A percentile compares a stretch with the other conserved stretches of the same genome.
Evolutionary conservation across 2,113 vertebrate genomes (phyloP).

Genomic region (Machaerirhynchus nigripectus): DNA sequence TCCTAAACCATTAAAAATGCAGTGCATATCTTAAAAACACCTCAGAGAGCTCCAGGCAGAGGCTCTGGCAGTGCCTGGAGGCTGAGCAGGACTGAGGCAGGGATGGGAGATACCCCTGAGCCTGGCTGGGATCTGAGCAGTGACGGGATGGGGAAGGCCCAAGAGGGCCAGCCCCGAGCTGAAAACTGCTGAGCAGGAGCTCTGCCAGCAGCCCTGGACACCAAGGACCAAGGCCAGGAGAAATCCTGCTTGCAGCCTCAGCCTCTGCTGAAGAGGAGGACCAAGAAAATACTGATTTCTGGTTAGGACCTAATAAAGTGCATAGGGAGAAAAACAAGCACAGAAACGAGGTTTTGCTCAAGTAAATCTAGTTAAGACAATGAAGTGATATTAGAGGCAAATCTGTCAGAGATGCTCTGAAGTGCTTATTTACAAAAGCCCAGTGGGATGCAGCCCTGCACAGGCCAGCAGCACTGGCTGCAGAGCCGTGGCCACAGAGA

Average conservation of each 20-base stretch:
- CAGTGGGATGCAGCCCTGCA: background rate
- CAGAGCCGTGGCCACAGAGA: accelerated
- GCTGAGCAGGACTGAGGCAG: background rate
- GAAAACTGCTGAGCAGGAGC: background rate
- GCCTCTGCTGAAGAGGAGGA: background rate
- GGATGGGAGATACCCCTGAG: background rate
- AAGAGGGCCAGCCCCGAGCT: background rate
- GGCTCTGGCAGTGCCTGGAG: background rate
- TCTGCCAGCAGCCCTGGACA: background rate
- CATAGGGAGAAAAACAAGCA: background rate
- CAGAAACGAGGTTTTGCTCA: background rate
- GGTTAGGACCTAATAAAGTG: background rate
- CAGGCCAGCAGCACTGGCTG: background rate
- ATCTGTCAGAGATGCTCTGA: background rate
- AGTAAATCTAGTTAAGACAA: background rate
- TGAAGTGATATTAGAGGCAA: background rate
- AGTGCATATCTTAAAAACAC: background rate
- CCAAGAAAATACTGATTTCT: background rate
- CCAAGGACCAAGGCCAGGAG: background rate
- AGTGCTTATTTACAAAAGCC: background rate
- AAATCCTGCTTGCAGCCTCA: background rate
- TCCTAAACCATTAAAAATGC: background rate
- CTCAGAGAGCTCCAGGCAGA: background rate
- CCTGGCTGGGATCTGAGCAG: background rate
- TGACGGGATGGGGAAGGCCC: background rate